Percentiles rank a stretch among this genome's conserved stretches.
Evolutionary conservation across 1,140 invertebrate genomes (phyloP).

Genomic region (Anthonomus grandis): DNA sequence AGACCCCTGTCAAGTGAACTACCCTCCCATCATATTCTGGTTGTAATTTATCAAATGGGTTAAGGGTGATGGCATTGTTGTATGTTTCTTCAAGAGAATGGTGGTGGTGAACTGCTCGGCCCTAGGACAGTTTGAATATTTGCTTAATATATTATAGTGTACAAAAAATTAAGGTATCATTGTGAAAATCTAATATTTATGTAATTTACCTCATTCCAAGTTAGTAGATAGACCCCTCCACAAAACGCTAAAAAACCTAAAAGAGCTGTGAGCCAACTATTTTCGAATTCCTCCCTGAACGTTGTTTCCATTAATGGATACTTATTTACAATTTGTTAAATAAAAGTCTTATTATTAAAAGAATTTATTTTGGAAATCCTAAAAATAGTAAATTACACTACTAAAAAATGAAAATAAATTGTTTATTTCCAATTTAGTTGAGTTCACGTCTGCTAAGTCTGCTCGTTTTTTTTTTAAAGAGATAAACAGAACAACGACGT

Average conservation of each 20-base stretch:
- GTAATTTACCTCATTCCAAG: constrained; percentile 69
- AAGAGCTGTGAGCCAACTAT: constrained; percentile 60
- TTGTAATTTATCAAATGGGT: constrained; percentile 54
- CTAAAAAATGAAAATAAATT: too few species aligned
- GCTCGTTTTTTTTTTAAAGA: too few species aligned
- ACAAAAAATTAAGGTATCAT: not conserved
- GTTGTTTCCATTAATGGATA: constrained; percentile 42
- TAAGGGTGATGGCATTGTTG: constrained; percentile 56
- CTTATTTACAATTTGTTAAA: too few species aligned
- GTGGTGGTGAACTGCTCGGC: constrained; percentile 65
- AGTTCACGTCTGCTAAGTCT: too few species aligned
- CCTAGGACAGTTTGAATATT: constrained; percentile 48
- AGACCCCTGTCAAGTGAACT: constrained; percentile 70
- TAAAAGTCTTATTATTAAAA: too few species aligned
- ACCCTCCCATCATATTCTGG: constrained; percentile 69
- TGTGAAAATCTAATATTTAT: not conserved
- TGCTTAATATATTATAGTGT: not conserved
- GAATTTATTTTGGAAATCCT: too few species aligned
- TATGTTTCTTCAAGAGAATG: constrained; percentile 69
- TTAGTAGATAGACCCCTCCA: constrained; percentile 59
- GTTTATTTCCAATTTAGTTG: too few species aligned
- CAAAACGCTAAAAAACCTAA: constrained; percentile 58
- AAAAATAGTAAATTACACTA: too few species aligned
- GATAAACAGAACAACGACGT: too few species aligned
- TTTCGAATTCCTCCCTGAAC: constrained; percentile 57